phyloP scores from a whole-genome alignment of 2,113 vertebrate genomes.

The Tychaedon coryphoeus region DNA sequence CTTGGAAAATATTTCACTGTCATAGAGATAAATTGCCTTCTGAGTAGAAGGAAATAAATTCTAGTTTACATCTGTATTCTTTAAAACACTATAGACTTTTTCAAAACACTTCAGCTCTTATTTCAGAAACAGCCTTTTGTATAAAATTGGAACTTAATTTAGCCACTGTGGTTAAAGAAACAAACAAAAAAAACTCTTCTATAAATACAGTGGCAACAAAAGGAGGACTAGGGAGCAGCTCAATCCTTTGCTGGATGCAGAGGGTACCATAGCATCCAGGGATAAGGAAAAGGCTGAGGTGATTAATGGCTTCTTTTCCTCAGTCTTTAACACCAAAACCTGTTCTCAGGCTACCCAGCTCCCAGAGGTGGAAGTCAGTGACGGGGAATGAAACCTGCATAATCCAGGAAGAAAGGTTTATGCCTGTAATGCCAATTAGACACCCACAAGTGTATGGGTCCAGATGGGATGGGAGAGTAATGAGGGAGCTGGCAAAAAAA shows the following conservation, averaged over 20 bases:
- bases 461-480: background rate
- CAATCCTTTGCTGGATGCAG: background rate
- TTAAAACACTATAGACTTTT: background rate
- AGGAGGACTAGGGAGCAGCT: background rate
- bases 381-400: background rate
- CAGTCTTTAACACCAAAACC: background rate
- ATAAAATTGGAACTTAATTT: background rate
- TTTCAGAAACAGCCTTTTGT: background rate
- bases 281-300: background rate
- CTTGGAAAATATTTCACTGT: conserved; percentile 7
- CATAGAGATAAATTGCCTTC: background rate
- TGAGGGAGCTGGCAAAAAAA: background rate
- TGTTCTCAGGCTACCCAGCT: background rate
- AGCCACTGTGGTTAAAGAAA: background rate
- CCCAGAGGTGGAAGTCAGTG: background rate
- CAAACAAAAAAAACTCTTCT: background rate
- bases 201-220: background rate
- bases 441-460: background rate
- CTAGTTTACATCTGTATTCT: background rate
- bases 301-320: background rate
- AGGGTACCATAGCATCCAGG: background rate
- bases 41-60: conserved; percentile 9
- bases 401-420: background rate
- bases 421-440: background rate
- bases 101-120: background rate